Evolutionary conservation across 2,888 invertebrate genomes (phyloP), one percentile per base, ranked within the genome.

Genomic region (Ashinkailepas kermadecensis): DNA sequence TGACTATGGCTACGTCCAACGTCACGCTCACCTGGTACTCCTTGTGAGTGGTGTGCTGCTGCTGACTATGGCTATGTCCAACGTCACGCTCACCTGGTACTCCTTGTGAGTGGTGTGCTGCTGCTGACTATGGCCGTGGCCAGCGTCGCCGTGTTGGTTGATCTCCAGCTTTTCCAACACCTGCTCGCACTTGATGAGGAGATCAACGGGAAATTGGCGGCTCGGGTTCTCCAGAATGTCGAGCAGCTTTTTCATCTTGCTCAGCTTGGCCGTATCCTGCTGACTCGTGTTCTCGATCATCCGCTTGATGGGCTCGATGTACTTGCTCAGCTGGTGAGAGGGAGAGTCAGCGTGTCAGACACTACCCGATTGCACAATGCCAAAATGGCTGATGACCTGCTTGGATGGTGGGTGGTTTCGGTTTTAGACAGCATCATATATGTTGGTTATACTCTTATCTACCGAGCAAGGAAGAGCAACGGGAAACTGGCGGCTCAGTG

Each of bases 171-270:
- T 96, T 87, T 96, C 95, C 82, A 98, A 88, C 7, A 96, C 97
- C 82, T 94, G 93, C 88, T 98, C 97, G 87, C 97, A 98, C 87
- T 97, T 97, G 78, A 95, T 89, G 21, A 98, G 89, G 0, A 96
- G 96, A 86, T 95, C 95, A 86, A 97, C 89, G 0, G 96, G 94
- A 89, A 95, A 94, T 83, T 96, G 90, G 88, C 95, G 95, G 85
- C 91, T 92, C 0, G 96, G 96, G 88, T 95, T 96, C 0, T 95
- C 94, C 21, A 98, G 88, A 84, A 97, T 96, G 86, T 97, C 96
- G 58, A 97, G 88, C 0, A 98, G 89, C 85, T 95, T 96, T 88
- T 95, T 97, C 96, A 98, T 96, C 88, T 97, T 97, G 81, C 93
- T 94, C 85, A 95, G 89, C 87, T 96, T 96, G 86, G 96, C 96